These are phyloP conservation scores for Troglohyphantes excavatus DNA, from an alignment of 2,888 invertebrate species.

Conservation along the genomic window DNA sequence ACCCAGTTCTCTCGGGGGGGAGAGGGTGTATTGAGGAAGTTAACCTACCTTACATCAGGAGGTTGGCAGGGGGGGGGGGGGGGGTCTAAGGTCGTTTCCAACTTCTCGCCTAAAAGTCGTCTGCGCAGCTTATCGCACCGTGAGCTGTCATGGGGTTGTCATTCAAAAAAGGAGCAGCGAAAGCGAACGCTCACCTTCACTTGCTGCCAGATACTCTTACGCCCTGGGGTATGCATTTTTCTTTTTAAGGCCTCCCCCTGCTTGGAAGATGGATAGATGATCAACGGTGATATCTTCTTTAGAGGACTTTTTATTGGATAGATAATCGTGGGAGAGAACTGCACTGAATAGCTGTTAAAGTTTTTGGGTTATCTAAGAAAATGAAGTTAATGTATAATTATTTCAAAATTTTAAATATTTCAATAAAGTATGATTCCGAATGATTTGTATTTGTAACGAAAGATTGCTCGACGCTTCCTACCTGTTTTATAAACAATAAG, in stretches of 20 bases:
- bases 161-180: conserved; percentile 69
- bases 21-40: too few species aligned
- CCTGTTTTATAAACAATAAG: too few species aligned
- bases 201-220: conserved; percentile 65
- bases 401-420: too few species aligned
- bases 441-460: too few species aligned
- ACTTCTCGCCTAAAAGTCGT: conserved; percentile 68
- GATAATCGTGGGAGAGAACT: conserved; percentile 70
- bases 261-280: conserved; percentile 23
- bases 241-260: neutral
- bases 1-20: too few species aligned
- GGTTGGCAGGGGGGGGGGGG: too few species aligned
- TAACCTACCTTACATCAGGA: too few species aligned
- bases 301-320: conserved; percentile 1
- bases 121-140: conserved; percentile 45
- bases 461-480: too few species aligned
- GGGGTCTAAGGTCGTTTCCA: conserved; percentile 43
- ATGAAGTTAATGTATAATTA: too few species aligned
- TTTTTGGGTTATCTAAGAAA: too few species aligned
- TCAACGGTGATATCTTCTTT: conserved; percentile 14
- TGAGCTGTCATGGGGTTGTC: conserved; percentile 63
- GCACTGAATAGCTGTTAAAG: too few species aligned
- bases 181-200: conserved; percentile 66
- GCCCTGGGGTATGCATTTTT: conserved; percentile 39
- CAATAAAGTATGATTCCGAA: too few species aligned